These are phyloP conservation scores for Labeo catla DNA, from an alignment of 2,113 vertebrate species.

Conservation along the genomic window DNA sequence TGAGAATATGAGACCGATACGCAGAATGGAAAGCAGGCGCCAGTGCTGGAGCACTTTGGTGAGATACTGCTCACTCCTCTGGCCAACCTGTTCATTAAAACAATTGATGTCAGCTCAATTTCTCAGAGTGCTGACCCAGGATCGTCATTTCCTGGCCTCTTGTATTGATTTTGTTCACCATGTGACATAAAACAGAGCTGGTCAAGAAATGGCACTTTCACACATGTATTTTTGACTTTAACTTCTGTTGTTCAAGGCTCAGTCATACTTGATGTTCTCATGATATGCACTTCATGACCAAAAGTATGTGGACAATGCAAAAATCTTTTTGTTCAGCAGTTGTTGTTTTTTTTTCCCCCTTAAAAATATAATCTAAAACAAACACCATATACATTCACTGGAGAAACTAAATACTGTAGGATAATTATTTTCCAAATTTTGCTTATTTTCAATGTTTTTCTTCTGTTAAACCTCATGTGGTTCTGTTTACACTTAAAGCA, in stretches of 20 bases:
- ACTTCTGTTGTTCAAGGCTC: slow-evolving; percentile 15
- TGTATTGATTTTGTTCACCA: slow-evolving; percentile 21
- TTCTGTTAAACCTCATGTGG: background rate
- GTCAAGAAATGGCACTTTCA: slow-evolving; percentile 7
- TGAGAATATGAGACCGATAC: slow-evolving; percentile 7
- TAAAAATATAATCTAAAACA: background rate
- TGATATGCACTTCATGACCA: background rate
- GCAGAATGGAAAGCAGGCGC: background rate
- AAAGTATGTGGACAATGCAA: slow-evolving; percentile 17
- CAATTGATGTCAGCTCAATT: slow-evolving; percentile 25
- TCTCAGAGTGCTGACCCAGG: slow-evolving; percentile 17
- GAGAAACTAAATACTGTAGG: background rate
- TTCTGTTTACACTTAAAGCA: background rate
- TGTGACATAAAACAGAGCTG: slow-evolving; percentile 13
- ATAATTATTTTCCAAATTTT: background rate
- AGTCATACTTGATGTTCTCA: background rate
- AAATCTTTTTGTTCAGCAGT: background rate
- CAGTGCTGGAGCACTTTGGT: slow-evolving; percentile 1
- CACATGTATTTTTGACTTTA: slow-evolving; percentile 6
- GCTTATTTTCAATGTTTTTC: background rate
- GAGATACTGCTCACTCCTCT: background rate
- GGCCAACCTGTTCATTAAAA: slow-evolving; percentile 38
- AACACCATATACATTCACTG: background rate
- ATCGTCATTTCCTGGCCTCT: background rate
- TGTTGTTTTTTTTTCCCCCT: background rate